Evolutionary conservation across 2,888 invertebrate genomes (phyloP).

Genomic region (Lasioglossum malachurum): DNA sequence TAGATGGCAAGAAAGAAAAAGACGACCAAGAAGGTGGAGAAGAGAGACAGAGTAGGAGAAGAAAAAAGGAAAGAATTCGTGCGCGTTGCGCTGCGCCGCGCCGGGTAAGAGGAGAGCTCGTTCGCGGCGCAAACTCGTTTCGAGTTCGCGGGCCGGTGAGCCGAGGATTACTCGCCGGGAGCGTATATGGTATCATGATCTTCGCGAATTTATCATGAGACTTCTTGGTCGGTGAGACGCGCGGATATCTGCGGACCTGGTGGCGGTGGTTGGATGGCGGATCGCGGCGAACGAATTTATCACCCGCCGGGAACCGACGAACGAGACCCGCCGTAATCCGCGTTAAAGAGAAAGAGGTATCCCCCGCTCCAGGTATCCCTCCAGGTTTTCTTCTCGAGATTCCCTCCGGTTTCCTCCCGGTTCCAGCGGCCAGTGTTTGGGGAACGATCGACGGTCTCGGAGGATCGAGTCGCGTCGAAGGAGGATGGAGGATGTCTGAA

Average conservation of each 20-base stretch:
- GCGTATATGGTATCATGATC: slow-evolving; percentile 62
- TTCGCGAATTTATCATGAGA: slow-evolving; percentile 71
- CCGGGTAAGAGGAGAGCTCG: slow-evolving; percentile 27
- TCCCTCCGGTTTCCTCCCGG: not conserved
- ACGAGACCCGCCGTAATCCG: slow-evolving; percentile 69
- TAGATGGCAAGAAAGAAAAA: slow-evolving; percentile 6
- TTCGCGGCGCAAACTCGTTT: slow-evolving; percentile 66
- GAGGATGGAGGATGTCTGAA: slow-evolving; percentile 31
- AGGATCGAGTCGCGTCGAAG: slow-evolving; percentile 17
- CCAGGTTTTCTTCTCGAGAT: not conserved
- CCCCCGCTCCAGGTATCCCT: not conserved
- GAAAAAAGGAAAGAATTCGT: not conserved
- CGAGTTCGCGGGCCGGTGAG: slow-evolving; percentile 19
- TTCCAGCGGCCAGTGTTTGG: not conserved
- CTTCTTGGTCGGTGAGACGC: slow-evolving; percentile 42
- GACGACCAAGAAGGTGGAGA: not conserved
- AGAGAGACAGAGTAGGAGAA: slow-evolving; percentile 13
- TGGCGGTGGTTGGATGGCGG: slow-evolving; percentile 53
- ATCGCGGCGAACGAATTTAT: slow-evolving; percentile 67
- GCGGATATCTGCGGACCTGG: slow-evolving; percentile 45
- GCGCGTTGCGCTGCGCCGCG: not conserved
- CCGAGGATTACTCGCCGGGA: slow-evolving; percentile 47
- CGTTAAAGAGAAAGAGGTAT: slow-evolving; percentile 72
- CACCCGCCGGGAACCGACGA: slow-evolving; percentile 66
- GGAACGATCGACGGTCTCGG: not conserved